Evolutionary conservation across 2,888 invertebrate genomes (phyloP).

Genomic region (Netelia inedita): DNA sequence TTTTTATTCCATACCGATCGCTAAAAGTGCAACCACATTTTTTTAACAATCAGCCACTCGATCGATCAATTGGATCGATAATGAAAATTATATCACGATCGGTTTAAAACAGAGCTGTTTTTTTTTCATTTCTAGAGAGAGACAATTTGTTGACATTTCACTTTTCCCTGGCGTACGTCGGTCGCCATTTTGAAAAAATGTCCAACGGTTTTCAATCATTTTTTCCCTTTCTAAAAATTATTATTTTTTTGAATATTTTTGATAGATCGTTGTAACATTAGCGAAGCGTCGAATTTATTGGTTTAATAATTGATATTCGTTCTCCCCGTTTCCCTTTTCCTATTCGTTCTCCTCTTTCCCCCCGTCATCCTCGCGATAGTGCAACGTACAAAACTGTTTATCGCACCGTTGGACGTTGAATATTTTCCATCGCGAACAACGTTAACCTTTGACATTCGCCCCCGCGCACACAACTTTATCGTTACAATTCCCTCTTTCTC

Average conservation of each 20-base stretch:
- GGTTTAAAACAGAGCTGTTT: neutral
- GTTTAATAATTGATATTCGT: neutral
- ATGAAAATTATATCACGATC: conserved; percentile 8
- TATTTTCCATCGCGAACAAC: conserved; percentile 60
- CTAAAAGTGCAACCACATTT: neutral
- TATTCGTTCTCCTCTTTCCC: neutral
- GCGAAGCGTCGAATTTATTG: neutral
- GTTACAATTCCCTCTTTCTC: neutral
- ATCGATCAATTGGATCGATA: neutral
- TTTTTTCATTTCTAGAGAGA: neutral
- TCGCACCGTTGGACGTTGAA: conserved; percentile 38
- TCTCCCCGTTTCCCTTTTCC: too few relatives aligned
- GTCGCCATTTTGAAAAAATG: neutral
- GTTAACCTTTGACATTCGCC: conserved; percentile 76
- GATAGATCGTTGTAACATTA: neutral
- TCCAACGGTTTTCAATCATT: neutral
- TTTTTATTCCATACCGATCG: neutral
- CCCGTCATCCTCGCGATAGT: neutral
- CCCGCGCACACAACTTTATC: conserved; percentile 17
- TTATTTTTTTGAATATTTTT: neutral
- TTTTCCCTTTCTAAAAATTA: neutral
- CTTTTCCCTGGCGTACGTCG: conserved; percentile 6
- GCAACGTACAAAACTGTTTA: conserved; percentile 4
- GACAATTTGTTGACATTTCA: conserved; percentile 55
- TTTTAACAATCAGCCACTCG: neutral